Percentiles rank a stretch among this genome's conserved stretches.
phyloP scores from a whole-genome alignment of 2,797 vertebrate genomes.

The Echeneis naucrates region DNA sequence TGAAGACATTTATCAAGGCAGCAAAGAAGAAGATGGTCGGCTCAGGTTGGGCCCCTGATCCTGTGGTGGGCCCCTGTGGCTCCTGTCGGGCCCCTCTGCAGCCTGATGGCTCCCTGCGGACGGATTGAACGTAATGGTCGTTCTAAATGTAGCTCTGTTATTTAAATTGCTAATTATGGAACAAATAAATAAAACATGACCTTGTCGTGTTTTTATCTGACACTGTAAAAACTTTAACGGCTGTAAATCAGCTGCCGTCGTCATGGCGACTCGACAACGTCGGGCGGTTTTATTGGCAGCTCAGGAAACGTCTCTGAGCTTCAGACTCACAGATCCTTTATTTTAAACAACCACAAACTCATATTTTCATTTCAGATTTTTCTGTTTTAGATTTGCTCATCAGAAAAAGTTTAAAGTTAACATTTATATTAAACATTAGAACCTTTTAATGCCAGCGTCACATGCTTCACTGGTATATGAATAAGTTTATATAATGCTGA shows the following conservation, averaged over 20 bases:
- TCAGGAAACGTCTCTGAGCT: slow-evolving; percentile 27
- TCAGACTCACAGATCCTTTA: not conserved
- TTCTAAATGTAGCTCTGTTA: slow-evolving; percentile 64
- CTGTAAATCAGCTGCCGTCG: slow-evolving; percentile 57
- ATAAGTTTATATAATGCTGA: no score
- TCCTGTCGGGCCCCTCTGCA: slow-evolving; percentile 35
- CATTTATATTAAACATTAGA: no score
- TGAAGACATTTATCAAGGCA: no score
- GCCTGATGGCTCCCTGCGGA: slow-evolving; percentile 63
- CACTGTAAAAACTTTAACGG: slow-evolving; percentile 66
- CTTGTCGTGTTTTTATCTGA: slow-evolving; percentile 69
- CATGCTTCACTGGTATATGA: not conserved
- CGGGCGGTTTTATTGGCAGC: slow-evolving; percentile 5
- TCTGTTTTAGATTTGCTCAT: no score
- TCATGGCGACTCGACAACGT: slow-evolving; percentile 21
- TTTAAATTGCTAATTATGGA: slow-evolving; percentile 79
- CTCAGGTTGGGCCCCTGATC: not conserved
- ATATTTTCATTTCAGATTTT: no score
- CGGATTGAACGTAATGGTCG: slow-evolving; percentile 58
- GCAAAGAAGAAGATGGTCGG: no score
- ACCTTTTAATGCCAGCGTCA: no score
- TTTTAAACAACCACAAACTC: not conserved
- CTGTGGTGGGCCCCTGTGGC: no score
- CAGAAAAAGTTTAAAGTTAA: no score
- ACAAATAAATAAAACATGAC: slow-evolving; percentile 79